Base-by-base conservation (phyloP, 1,140 invertebrate species). In the Drosophila erecta region DNA sequence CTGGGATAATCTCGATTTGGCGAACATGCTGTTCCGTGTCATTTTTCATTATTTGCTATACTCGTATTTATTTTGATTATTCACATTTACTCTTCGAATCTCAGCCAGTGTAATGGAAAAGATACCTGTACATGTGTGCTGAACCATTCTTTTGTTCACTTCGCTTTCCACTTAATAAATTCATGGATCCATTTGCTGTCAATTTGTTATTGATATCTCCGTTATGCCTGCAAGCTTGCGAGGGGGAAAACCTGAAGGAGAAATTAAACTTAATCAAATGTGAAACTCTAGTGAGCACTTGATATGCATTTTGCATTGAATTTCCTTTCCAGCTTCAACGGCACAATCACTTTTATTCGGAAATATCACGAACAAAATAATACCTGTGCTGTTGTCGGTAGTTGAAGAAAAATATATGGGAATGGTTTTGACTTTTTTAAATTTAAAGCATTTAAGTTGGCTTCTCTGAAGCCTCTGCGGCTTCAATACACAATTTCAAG, bases 221-320 rank as follows among this genome's bases (percentile, higher is more conserved):
- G 46, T 8, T 17, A 27, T 59, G 40, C 49, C 46, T 41, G 54
- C 58, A 37, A 11, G 24, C 24, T 12, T 12, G 14, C 27, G 3
- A 14, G 0, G 12, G 35, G 24, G 59, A 40, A 64, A 57, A 20
- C 0, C 14, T 22, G n/a, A 10, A 35, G 47, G 33, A 35, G 47
- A 69, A 40, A 20, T 12, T 14, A 53, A 40, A 37, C 64, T 69
- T 62, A 55, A 66, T 79, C 57, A 75, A 79, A 70, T 84, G 73
- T 71, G 33, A 81, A 69, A 83, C 56, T 80, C 44, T 44, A 57
- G 47, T 37, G 59, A 44, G 15, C 59, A 57, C 51, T 75, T 71
- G 49, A 15, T 43, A 73, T 47, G 33, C 67, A 72, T 54, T 44
- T 51, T 22, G 33, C 27, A 64, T 47, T 51, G 44, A 22, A 56